A percentile compares a stretch with the other conserved stretches of the same genome.
Evolutionary conservation across 1,140 invertebrate species (phyloP).

Genomic region (Papilio xuthus): DNA sequence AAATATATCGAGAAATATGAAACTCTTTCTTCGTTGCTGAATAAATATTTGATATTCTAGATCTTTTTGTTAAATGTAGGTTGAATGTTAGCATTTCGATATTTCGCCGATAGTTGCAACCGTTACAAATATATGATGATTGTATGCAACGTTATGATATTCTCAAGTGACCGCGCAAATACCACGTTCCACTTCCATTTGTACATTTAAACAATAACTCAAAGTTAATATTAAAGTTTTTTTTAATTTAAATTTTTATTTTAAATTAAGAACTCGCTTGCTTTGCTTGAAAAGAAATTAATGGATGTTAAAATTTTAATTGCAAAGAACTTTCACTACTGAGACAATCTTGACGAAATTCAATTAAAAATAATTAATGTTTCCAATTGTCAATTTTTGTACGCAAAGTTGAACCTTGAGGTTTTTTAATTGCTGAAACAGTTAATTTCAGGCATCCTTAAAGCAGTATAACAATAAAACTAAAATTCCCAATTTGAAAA

Average conservation of each 20-base stretch:
- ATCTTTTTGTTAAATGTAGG: conserved; percentile 22
- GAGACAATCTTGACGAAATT: background rate
- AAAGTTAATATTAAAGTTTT: background rate
- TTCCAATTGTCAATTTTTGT: conserved; percentile 1
- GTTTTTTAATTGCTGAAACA: background rate
- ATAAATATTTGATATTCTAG: conserved; percentile 22
- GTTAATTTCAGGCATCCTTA: background rate
- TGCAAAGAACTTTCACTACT: background rate
- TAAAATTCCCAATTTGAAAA: no score
- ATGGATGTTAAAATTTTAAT: conserved; percentile 1
- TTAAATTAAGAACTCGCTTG: background rate
- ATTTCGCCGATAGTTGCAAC: conserved; percentile 11
- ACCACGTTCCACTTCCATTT: conserved; percentile 1
- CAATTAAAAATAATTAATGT: conserved; percentile 11
- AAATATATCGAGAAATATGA: background rate
- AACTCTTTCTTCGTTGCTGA: background rate
- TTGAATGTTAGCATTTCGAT: conserved; percentile 21
- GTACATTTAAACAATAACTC: background rate
- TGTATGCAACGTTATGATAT: conserved; percentile 14
- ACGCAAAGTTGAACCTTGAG: background rate
- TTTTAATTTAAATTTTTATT: background rate
- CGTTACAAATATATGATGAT: conserved; percentile 18
- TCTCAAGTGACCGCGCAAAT: background rate
- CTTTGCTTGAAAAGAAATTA: background rate
- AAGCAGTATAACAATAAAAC: background rate